Conservation (phyloP, 2,888 invertebrate genomes). For the Chrysotoxum bicinctum region DNA sequence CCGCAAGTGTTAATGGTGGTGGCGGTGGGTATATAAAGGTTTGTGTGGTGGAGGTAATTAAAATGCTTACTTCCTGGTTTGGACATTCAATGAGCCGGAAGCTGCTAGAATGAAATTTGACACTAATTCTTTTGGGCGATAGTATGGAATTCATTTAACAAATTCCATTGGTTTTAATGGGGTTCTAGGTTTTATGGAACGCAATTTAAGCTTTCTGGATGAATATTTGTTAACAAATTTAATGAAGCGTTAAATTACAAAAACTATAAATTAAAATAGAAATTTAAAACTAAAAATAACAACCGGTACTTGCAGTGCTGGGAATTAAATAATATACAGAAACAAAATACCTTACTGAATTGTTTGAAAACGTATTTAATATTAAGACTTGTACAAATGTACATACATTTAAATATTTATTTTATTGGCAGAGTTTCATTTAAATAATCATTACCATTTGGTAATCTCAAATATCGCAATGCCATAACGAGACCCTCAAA, state of each 20-base stretch:
- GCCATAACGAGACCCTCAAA: too few species aligned
- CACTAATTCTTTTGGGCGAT: slow-evolving; percentile 8
- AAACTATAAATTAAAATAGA: neutral
- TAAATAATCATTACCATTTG: too few species aligned
- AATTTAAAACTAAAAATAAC: too few species aligned
- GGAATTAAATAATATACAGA: too few species aligned
- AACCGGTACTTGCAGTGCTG: too few species aligned
- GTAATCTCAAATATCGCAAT: too few species aligned
- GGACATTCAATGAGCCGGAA: slow-evolving; percentile 16
- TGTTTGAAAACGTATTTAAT: too few species aligned
- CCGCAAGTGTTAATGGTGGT: slow-evolving; percentile 21
- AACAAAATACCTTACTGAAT: too few species aligned
- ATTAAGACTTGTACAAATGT: too few species aligned
- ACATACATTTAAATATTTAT: too few species aligned
- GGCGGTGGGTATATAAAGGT: neutral
- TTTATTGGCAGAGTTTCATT: too few species aligned
- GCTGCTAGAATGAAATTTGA: slow-evolving; percentile 11
- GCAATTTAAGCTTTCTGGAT: neutral
- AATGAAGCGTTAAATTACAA: slow-evolving; percentile 8
- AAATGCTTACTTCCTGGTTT: slow-evolving; percentile 61
- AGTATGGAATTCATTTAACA: neutral
- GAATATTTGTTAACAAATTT: neutral
- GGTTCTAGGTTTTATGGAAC: neutral
- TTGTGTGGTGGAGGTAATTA: slow-evolving; percentile 54
- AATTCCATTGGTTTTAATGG: slow-evolving; percentile 9